Percentiles rank a stretch among this genome's conserved stretches.
Evolutionary conservation across 2,113 vertebrate species (phyloP).

Genomic region (Isurus oxyrinchus): DNA sequence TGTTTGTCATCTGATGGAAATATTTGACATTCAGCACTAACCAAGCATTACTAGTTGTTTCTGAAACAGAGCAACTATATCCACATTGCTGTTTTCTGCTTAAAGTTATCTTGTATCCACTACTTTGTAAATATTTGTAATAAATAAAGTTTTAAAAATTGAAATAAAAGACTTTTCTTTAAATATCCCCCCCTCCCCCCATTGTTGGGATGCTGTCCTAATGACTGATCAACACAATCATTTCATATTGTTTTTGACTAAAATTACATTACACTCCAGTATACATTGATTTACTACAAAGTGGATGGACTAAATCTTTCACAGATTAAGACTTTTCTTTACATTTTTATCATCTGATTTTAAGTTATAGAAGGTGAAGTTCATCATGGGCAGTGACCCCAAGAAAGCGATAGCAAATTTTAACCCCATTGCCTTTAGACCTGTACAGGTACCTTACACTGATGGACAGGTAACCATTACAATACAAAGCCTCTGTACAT

Average conservation of each 20-base stretch:
- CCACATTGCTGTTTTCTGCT: background rate
- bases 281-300: background rate
- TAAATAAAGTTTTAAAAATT: background rate
- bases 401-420: background rate
- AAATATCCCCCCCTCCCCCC: background rate
- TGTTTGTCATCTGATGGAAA: background rate
- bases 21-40: background rate
- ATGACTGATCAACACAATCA: background rate
- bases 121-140: constrained; percentile 18
- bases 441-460: background rate
- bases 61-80: background rate
- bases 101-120: background rate
- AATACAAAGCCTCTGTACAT: background rate
- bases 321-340: background rate
- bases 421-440: background rate
- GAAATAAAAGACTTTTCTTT: background rate
- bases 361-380: background rate
- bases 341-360: background rate
- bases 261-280: background rate
- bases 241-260: background rate
- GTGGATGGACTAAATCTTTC: background rate
- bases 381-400: background rate
- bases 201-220: background rate
- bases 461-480: background rate
- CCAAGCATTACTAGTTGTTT: background rate